These are phyloP conservation scores for Drosophila macrothrix DNA, from an alignment of 2,888 invertebrate genomes.

Conservation along the genomic window DNA sequence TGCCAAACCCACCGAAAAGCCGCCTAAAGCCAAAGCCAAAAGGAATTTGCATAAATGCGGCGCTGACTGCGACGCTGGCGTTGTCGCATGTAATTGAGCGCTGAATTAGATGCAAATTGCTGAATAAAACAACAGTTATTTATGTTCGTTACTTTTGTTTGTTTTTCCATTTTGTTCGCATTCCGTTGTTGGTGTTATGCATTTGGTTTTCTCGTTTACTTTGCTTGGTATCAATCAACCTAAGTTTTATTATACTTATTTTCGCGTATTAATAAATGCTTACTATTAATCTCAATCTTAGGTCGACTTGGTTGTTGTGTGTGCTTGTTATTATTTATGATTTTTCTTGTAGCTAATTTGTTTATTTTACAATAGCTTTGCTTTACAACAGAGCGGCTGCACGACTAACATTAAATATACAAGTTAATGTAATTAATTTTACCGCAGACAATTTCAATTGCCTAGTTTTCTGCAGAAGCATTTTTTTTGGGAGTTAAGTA, in stretches of 20 bases:
- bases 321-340: conserved; percentile 34
- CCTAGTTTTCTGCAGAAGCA: neutral
- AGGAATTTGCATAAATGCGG: conserved; percentile 61
- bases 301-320: conserved; percentile 43
- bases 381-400: conserved; percentile 35
- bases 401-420: neutral
- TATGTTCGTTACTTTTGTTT: conserved; percentile 64
- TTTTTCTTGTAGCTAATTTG: conserved; percentile 42
- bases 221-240: conserved; percentile 54
- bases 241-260: conserved; percentile 63
- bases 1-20: conserved; percentile 48
- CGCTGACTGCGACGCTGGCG: conserved; percentile 13
- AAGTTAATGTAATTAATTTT: neutral
- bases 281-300: conserved; percentile 71
- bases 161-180: conserved; percentile 48
- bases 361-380: conserved; percentile 66
- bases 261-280: conserved; percentile 72
- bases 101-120: conserved; percentile 75
- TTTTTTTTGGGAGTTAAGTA: neutral
- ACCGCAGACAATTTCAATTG: neutral
- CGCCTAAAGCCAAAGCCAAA: conserved; percentile 54
- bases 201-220: conserved; percentile 30
- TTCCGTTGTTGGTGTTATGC: conserved; percentile 40
- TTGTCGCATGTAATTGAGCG: conserved; percentile 68
- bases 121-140: conserved; percentile 75